Evolutionary conservation across 2,797 vertebrate species (phyloP).

Genomic region (Cyprinodon diabolis): DNA sequence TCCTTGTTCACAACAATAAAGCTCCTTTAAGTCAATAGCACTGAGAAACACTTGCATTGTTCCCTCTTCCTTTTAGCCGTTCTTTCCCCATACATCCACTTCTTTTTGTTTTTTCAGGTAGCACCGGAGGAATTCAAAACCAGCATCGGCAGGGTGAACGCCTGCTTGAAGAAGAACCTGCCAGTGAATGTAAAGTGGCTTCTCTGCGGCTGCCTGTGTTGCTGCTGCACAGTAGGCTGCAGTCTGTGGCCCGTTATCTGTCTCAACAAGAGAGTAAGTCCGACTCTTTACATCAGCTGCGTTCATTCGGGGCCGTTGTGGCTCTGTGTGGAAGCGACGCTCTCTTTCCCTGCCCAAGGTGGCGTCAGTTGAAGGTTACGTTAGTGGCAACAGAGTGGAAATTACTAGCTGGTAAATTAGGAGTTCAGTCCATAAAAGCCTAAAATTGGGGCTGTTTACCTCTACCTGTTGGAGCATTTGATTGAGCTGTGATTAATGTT

Average conservation of each 20-base stretch:
- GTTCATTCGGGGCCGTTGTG: slow-evolving; percentile 65
- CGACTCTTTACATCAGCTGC: slow-evolving; percentile 54
- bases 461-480: slow-evolving; percentile 64
- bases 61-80: slow-evolving; percentile 3
- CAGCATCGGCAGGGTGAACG: slow-evolving; percentile 92
- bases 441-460: slow-evolving; percentile 58
- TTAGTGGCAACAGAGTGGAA: slow-evolving; percentile 75
- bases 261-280: slow-evolving; percentile 98
- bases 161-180: slow-evolving; percentile 95
- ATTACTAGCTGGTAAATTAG: slow-evolving; percentile 79
- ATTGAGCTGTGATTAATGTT: slow-evolving; percentile 36
- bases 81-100: background rate
- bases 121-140: slow-evolving; percentile 99
- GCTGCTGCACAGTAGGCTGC: slow-evolving; percentile 97
- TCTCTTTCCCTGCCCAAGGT: slow-evolving; percentile 46
- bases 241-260: slow-evolving; percentile 99
- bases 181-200: slow-evolving; percentile 98
- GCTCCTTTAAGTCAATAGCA: slow-evolving; percentile 42
- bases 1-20: slow-evolving; percentile 45
- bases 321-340: slow-evolving; percentile 55
- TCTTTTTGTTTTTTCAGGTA: slow-evolving; percentile 80
- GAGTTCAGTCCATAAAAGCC: slow-evolving; percentile 78
- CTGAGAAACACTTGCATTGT: slow-evolving; percentile 21
- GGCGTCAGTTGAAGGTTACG: slow-evolving; percentile 64
- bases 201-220: slow-evolving; percentile 97